Base-by-base conservation (phyloP, 2,113 vertebrate genomes). In the Ahaetulla prasina region DNA sequence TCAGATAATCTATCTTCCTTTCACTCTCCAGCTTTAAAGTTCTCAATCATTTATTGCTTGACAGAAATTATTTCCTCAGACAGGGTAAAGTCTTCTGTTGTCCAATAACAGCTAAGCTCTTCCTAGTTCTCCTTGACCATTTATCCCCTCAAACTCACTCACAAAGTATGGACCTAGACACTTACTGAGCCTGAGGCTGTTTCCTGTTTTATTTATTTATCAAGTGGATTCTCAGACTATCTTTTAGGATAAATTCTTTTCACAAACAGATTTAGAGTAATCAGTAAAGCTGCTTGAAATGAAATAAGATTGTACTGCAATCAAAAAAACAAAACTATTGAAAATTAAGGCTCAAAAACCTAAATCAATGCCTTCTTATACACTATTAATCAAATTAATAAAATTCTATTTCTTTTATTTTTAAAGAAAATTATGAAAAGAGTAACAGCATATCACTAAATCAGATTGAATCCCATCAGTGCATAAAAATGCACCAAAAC, bases 1-100 rank as follows among this genome's bases (percentile, higher is more conserved):
- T 0, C 0, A 1, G 54, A 88, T 53, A 60, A 89, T 57, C 68
- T 52, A 47, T 74, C 45, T 89, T 49, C 54, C 54, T 63, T 91
- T 89, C 92, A 53, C 10, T 43, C n/a, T 60, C 47, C 54, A 85
- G 63, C 43, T 92, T 92, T 92, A 57, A 23, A n/a, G 91, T 80
- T 95, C 93, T 93, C 68, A 95, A 92, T 93, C 90, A 90, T 89
- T 89, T 93, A 89, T 53, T 86, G 74, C 87, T 89, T 89, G 55
- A 91, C 96, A 92, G 89, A 93, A 96, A 96, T 93, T 88, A 94
- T 94, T 95, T 95, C 93, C 85, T 85, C 39, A 50, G 20, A 39
- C 12, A 25, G 53, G n/a, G 91, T 91, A 85, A 0, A 3, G 22
- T 0, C 91, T 88, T 94, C 93, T 93, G 87, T 88, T 95, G 86